Percentiles rank a stretch among this genome's conserved stretches.
Evolutionary conservation across 2,888 invertebrate genomes (phyloP).

Genomic region (Dermolepida albohirtum): DNA sequence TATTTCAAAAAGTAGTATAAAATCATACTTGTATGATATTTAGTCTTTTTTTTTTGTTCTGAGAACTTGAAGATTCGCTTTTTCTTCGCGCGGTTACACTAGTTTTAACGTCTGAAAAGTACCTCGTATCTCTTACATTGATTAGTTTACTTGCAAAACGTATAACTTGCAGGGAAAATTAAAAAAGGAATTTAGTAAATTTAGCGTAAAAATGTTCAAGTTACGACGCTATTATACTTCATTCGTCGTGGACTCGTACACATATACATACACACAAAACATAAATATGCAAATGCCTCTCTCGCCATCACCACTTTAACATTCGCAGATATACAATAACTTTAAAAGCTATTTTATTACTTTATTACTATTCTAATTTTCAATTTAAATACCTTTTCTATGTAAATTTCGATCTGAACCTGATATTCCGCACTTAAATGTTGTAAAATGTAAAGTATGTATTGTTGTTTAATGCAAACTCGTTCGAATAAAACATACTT

Average conservation of each 20-base stretch:
- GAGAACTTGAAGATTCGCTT: too few species aligned
- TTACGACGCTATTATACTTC: background rate
- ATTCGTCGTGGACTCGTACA: background rate
- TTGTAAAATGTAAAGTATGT: constrained; percentile 60
- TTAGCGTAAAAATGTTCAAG: too few species aligned
- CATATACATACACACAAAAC: constrained; percentile 56
- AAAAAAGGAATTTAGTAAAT: too few species aligned
- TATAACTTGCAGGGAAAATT: too few species aligned
- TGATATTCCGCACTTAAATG: constrained; percentile 60
- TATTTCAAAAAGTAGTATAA: too few species aligned
- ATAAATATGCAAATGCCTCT: constrained; percentile 60
- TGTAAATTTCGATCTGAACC: constrained; percentile 61
- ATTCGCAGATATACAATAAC: constrained; percentile 59
- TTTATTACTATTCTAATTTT: constrained; percentile 64
- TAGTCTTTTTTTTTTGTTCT: too few species aligned
- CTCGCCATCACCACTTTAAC: constrained; percentile 54
- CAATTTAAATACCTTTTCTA: constrained; percentile 64
- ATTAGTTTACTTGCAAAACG: too few species aligned
- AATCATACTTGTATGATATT: too few species aligned
- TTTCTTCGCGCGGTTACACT: too few species aligned
- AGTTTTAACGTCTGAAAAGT: too few species aligned
- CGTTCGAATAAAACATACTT: constrained; percentile 30
- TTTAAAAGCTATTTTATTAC: constrained; percentile 64
- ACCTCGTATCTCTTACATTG: too few species aligned
- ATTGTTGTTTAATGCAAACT: constrained; percentile 51